Evolutionary conservation across 35 echinoderm and acorn worm species (phyloP).

Genomic region (Ophioderma brevispina): DNA sequence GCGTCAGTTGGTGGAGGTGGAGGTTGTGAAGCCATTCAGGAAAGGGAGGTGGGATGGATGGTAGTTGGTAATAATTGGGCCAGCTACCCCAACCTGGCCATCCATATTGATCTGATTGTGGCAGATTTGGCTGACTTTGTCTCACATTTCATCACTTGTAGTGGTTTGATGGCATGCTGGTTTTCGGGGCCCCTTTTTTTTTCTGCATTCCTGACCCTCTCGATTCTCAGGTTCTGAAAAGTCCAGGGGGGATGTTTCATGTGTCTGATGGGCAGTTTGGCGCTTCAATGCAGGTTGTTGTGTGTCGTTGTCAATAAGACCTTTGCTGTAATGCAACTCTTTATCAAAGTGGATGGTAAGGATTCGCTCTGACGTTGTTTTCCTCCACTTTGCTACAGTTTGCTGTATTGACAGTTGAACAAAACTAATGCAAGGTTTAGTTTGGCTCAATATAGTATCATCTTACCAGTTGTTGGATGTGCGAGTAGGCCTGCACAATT

Average conservation of each 20-base stretch:
- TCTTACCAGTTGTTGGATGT: constrained; percentile 3
- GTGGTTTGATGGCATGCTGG: background rate
- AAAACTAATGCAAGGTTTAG: background rate
- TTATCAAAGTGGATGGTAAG: background rate
- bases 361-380: background rate
- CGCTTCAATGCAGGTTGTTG: background rate
- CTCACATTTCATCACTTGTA: background rate
- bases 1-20: too few species aligned
- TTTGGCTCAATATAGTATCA: background rate
- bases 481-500: constrained; percentile 13
- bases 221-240: background rate
- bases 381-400: background rate
- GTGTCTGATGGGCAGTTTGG: background rate
- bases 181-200: background rate
- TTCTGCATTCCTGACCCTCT: background rate
- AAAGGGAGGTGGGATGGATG: too few species aligned
- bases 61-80: background rate
- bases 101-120: background rate
- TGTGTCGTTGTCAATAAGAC: background rate
- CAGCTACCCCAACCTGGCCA: background rate
- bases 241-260: background rate
- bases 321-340: background rate
- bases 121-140: background rate
- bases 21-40: too few species aligned
- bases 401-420: background rate